Percentiles rank a stretch among this genome's conserved stretches.
Conservation (phyloP, 2,797 vertebrate genomes). For the Hybognathus amarus region DNA sequence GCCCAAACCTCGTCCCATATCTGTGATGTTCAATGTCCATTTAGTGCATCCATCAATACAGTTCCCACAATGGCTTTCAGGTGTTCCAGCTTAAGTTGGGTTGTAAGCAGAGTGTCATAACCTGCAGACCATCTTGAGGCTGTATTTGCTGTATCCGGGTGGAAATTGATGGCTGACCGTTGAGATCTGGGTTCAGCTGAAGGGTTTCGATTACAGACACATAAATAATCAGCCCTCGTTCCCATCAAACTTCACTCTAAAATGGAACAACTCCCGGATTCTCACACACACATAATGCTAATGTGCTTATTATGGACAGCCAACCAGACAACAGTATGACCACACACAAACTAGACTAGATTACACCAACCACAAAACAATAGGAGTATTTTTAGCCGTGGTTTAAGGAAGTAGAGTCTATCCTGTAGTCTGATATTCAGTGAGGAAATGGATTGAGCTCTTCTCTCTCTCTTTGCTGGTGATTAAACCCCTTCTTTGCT, state of each 20-base stretch:
- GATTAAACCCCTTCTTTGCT: constrained; percentile 47
- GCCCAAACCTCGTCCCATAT: background rate
- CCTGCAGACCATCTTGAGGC: constrained; percentile 46
- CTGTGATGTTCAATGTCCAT: background rate
- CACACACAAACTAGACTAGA: constrained; percentile 35
- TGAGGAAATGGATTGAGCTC: constrained; percentile 74
- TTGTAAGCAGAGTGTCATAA: constrained; percentile 44
- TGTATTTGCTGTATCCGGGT: constrained; percentile 56
- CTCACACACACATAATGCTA: constrained; percentile 40
- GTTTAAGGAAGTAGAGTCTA: constrained; percentile 78
- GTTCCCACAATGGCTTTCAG: constrained; percentile 21
- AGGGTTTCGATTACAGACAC: constrained; percentile 56
- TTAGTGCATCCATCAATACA: background rate
- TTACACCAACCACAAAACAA: constrained; percentile 67
- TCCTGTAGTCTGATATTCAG: constrained; percentile 70
- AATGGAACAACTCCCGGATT: constrained; percentile 51
- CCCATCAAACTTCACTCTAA: constrained; percentile 46
- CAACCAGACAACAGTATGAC: constrained; percentile 28
- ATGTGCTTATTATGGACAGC: constrained; percentile 16
- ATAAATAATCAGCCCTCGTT: constrained; percentile 62
- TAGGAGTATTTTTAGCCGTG: constrained; percentile 79
- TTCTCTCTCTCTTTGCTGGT: constrained; percentile 46
- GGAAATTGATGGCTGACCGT: constrained; percentile 63
- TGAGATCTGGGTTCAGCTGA: constrained; percentile 41
- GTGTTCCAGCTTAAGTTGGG: constrained; percentile 4